These are phyloP conservation scores for Coracopsis vasa DNA, from an alignment of 2,113 vertebrate species.

Conservation along the genomic window DNA sequence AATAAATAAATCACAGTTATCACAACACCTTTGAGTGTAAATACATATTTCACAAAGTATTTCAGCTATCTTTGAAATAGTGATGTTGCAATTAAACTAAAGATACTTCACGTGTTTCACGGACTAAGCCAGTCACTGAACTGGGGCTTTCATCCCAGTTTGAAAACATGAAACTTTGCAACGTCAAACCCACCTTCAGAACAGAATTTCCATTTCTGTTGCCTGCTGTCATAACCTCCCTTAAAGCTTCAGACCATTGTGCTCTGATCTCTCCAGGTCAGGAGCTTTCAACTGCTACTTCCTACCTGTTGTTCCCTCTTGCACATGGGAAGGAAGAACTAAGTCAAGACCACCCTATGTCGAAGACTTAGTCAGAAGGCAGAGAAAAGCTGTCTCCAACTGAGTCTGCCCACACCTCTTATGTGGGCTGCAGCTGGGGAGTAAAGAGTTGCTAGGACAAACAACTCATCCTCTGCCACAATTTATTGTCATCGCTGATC, in stretches of 20 bases:
- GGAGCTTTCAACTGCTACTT: not conserved
- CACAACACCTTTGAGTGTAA: not conserved
- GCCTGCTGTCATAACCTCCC: not conserved
- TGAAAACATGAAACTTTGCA: not conserved
- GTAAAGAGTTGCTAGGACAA: not conserved
- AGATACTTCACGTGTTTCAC: not conserved
- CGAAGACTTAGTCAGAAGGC: not conserved
- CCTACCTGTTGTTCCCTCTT: not conserved
- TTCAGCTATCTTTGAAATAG: constrained; percentile 24
- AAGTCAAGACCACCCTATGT: not conserved
- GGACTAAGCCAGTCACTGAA: constrained; percentile 5
- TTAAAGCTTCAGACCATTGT: not conserved
- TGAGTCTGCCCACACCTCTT: not conserved
- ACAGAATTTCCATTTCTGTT: constrained; percentile 1
- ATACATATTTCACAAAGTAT: constrained; percentile 6
- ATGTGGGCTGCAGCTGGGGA: not conserved
- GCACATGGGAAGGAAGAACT: not conserved
- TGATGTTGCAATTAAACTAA: constrained; percentile 6
- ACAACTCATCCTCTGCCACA: not conserved
- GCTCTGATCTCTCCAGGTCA: constrained; percentile 15
- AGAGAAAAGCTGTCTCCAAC: not conserved
- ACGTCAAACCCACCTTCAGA: not conserved
- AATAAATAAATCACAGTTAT: not conserved
- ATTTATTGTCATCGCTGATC: not conserved
- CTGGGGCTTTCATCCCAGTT: not conserved